Evolutionary conservation across 2,113 vertebrate genomes (phyloP), one percentile per base, ranked within the genome.

Genomic region (Globicephala melas): DNA sequence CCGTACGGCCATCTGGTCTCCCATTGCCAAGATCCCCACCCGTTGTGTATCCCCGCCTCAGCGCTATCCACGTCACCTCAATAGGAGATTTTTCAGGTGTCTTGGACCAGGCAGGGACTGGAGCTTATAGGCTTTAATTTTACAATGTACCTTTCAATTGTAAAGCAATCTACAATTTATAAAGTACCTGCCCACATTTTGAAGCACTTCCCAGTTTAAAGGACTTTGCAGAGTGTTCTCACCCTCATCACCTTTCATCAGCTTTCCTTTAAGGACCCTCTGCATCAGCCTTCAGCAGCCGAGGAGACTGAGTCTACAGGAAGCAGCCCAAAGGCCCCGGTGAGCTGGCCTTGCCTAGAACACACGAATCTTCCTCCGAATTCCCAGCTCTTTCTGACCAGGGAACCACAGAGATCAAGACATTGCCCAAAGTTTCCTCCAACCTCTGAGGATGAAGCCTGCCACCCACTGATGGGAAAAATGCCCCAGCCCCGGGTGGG

Each of bases 311-410:
- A 62, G n/a, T 90, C 71, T 58, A 14, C 68, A 36, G 44, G 2
- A 15, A 0, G 2, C 8, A 3, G 50, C 60, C 67, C 2, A 0
- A 4, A 62, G 68, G 63, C 65, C 62, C 53, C 4, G 8, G 20
- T 5, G 33, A 31, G 20, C 2, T 14, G 33, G 74, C 36, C 11
- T 26, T n/a, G 41, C 15, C 26, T 1, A 20, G 55, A 4, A 18
- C 31, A 21, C 50, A 6, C 0, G 0, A 2, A 20, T 13, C 31
- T 55, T 14, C 13, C 15, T 23, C 65, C 0, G 1, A 65, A 6
- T n/a, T 33, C 82, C 2, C 2, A 38, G 26, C 25, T 53, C 38
- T 8, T 44, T 31, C 41, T 0, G 0, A 6, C 14, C 18, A 11
- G 67, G 81, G 81, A 20, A 14, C 36, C 8, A 0, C 0, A 0